Evolutionary conservation across 2,113 vertebrate species (phyloP).

Genomic region (Actenoides lindsayi): DNA sequence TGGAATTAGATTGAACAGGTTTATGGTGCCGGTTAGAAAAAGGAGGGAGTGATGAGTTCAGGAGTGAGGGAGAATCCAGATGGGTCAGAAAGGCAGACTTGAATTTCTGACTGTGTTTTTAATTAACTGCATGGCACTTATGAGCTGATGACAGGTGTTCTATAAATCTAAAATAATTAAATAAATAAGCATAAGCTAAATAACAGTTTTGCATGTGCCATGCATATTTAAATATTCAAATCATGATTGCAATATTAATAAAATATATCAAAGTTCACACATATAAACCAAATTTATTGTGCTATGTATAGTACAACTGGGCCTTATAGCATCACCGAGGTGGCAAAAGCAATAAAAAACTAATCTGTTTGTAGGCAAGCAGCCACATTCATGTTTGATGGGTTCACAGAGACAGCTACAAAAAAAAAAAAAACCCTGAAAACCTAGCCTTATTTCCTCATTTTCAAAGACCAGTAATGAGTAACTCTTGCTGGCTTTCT

Average conservation of each 20-base stretch:
- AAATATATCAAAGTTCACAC: background rate
- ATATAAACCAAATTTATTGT: conserved; percentile 23
- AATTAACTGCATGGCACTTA: background rate
- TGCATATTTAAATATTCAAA: background rate
- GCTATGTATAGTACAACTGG: background rate
- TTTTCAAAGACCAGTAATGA: background rate
- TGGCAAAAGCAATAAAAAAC: conserved; percentile 30
- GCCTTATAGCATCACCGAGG: background rate
- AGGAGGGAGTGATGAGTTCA: background rate
- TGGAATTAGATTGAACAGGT: background rate
- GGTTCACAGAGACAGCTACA: background rate
- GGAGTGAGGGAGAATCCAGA: background rate
- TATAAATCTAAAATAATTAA: conserved; percentile 27
- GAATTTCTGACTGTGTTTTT: background rate
- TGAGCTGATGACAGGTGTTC: background rate
- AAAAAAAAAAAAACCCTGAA: background rate
- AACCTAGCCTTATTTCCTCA: background rate
- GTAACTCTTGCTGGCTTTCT: background rate
- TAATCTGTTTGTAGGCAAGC: conserved; percentile 26
- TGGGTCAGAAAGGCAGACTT: background rate
- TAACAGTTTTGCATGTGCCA: background rate
- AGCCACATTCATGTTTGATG: conserved; percentile 16
- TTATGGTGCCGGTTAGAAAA: background rate
- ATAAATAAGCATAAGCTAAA: conserved; percentile 4
- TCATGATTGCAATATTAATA: background rate